A percentile compares a stretch with the other conserved stretches of the same genome.
These are phyloP conservation scores for Hylaeus volcanicus DNA, from an alignment of 1,140 invertebrate species.

Conservation along the genomic window DNA sequence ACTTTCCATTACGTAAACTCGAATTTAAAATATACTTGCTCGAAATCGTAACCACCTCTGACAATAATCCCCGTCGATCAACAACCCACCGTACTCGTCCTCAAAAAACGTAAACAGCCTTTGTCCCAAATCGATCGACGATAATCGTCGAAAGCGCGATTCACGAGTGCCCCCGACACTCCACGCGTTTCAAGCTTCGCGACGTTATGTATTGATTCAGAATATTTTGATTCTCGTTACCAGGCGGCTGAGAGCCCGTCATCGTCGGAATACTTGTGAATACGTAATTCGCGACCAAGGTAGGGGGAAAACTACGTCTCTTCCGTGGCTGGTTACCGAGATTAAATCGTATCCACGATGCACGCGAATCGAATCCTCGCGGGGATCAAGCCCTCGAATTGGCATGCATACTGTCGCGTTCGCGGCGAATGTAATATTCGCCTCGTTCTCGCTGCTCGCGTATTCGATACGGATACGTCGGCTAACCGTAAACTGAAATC, in stretches of 20 bases:
- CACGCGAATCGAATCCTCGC: conserved; percentile 57
- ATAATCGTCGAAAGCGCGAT: background rate
- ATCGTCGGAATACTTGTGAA: conserved; percentile 42
- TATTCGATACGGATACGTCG: conserved; percentile 11
- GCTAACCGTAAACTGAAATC: background rate
- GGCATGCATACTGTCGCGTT: conserved; percentile 35
- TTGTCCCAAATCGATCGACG: too few species aligned
- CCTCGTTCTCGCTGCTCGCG: background rate
- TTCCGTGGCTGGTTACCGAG: conserved; percentile 47
- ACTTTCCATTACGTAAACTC: too few species aligned
- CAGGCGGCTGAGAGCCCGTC: background rate
- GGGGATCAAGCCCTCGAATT: conserved; percentile 53
- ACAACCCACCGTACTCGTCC: too few species aligned
- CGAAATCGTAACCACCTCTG: too few species aligned
- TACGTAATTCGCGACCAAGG: conserved; percentile 35
- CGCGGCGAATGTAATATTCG: conserved; percentile 43
- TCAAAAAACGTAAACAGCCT: too few species aligned
- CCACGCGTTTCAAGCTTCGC: background rate
- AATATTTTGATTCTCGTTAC: conserved; percentile 58
- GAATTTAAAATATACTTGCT: too few species aligned
- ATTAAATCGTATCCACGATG: conserved; percentile 50
- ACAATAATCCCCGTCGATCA: too few species aligned
- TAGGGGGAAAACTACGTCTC: conserved; percentile 28
- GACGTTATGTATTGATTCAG: conserved; percentile 46
- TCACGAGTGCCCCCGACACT: background rate